phyloP scores from a whole-genome alignment of 2,113 vertebrate species.

The Bothrops jararaca region DNA sequence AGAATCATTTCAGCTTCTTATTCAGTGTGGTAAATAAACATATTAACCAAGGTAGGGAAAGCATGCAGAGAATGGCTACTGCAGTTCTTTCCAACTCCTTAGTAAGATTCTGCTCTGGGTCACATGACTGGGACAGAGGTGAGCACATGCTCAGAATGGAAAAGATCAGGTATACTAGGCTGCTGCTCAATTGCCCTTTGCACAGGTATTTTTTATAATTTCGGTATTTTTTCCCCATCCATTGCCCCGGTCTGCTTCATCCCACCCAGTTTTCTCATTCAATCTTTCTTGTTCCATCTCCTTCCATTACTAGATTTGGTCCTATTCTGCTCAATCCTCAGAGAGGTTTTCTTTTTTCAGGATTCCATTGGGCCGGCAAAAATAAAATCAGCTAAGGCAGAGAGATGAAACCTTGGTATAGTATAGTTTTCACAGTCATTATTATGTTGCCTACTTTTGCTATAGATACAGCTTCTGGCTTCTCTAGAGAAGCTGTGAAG shows the following conservation, averaged over 20 bases:
- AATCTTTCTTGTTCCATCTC: not conserved
- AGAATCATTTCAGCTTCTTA: not conserved
- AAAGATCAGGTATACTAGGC: not conserved
- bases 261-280: not conserved
- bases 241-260: not conserved
- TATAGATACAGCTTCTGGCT: not conserved
- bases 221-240: rapidly evolving
- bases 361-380: not conserved
- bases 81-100: not conserved
- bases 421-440: not conserved
- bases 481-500: not conserved
- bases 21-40: not conserved
- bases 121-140: not conserved
- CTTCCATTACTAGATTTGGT: not conserved
- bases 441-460: not conserved
- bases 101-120: not conserved
- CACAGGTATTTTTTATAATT: not conserved
- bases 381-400: not conserved
- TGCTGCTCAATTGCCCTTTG: not conserved
- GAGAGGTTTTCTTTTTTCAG: not conserved
- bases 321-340: not conserved
- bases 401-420: not conserved
- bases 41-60: not conserved
- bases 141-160: not conserved
- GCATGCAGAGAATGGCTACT: not conserved